phyloP scores from a whole-genome alignment of 2,797 vertebrate genomes.

The Muraenolepis orangiensis region DNA sequence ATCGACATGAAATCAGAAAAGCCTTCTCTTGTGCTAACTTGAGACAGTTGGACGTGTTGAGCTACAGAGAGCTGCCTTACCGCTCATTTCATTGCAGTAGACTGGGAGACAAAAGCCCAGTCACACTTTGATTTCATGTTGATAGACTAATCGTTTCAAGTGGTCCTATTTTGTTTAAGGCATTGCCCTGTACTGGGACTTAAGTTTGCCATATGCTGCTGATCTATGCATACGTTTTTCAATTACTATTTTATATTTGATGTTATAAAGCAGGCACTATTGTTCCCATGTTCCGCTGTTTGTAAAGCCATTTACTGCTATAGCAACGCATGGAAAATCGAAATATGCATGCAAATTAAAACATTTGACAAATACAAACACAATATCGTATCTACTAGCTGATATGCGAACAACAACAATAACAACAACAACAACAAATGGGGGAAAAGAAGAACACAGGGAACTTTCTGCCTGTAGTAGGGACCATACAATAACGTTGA shows the following conservation, averaged over 20 bases:
- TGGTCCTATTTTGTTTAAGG: neutral
- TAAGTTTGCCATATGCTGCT: neutral
- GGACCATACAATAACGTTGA: neutral
- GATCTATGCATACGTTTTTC: neutral
- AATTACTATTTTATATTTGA: neutral
- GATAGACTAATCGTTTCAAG: neutral
- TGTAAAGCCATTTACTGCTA: neutral
- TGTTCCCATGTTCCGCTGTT: neutral
- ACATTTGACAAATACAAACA: neutral
- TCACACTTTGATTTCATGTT: neutral
- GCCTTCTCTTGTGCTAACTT: no score
- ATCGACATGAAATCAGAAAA: no score
- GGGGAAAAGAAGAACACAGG: neutral
- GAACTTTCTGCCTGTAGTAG: no score
- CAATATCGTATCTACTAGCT: no score
- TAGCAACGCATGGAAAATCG: neutral
- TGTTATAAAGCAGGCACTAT: neutral
- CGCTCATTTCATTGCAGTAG: neutral
- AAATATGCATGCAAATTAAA: neutral
- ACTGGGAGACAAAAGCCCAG: neutral
- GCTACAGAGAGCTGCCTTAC: no score
- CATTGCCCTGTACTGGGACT: neutral
- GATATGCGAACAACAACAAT: conserved; percentile 22
- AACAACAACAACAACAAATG: conserved; percentile 5
- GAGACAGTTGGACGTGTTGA: no score